A percentile compares a stretch with the other conserved stretches of the same genome.
Conservation (phyloP, 2,888 invertebrate species). For the Ellobium chinense region DNA sequence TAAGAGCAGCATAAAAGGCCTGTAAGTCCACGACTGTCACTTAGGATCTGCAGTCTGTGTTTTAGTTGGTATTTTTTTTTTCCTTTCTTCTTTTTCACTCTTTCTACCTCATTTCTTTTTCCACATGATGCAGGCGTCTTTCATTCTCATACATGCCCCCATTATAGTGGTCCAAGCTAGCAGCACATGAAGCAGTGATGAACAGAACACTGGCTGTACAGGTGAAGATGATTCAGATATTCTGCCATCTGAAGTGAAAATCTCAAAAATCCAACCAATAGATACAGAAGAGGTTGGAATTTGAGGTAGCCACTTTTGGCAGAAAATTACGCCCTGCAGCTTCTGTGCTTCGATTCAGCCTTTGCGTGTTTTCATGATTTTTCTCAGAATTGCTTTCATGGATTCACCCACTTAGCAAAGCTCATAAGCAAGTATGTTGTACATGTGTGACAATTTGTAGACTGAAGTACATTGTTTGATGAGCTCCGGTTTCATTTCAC, state of each 20-base stretch:
- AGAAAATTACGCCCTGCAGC: constrained; percentile 18
- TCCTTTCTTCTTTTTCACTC: background rate
- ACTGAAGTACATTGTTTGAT: too few relatives aligned
- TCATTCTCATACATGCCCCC: too few relatives aligned
- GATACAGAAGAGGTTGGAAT: constrained; percentile 35
- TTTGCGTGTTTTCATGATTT: background rate
- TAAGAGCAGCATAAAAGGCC: too few relatives aligned
- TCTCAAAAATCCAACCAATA: constrained; percentile 44
- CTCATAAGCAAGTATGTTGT: too few relatives aligned
- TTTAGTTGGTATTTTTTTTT: background rate
- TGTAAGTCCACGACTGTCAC: too few relatives aligned
- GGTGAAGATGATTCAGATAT: background rate
- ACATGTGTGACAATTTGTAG: too few relatives aligned
- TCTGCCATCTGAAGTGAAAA: constrained; percentile 37
- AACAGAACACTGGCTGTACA: too few relatives aligned
- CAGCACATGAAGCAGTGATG: too few relatives aligned
- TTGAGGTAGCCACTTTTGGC: constrained; percentile 41
- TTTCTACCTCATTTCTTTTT: background rate
- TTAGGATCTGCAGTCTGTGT: background rate
- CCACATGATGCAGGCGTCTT: too few relatives aligned
- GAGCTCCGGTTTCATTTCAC: too few relatives aligned
- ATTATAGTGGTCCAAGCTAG: too few relatives aligned
- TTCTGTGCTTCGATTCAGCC: background rate
- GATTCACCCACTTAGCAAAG: too few relatives aligned
- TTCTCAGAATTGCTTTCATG: background rate